Conservation (phyloP, 2,113 vertebrate species). For the Poecile atricapillus region DNA sequence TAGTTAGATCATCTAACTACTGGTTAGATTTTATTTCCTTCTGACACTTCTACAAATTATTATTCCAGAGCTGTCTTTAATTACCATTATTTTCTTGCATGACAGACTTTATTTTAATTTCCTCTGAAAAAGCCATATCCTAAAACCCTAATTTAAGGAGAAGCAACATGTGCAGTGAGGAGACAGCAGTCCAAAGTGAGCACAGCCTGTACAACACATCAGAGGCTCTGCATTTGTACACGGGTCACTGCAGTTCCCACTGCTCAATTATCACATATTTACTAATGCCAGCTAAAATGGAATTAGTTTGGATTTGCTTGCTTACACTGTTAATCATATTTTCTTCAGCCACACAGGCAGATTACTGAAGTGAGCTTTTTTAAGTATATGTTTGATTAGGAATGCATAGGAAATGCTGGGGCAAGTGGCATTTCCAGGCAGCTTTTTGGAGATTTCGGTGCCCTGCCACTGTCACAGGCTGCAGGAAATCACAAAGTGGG, state of each 20-base stretch:
- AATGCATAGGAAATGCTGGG: not conserved
- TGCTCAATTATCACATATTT: not conserved
- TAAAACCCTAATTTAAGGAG: not conserved
- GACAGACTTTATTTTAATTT: not conserved
- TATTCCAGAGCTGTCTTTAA: not conserved
- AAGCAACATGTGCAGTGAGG: not conserved
- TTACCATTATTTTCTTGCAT: not conserved
- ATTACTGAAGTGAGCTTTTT: not conserved
- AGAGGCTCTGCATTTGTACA: not conserved
- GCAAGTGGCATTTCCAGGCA: not conserved
- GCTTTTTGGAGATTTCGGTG: not conserved
- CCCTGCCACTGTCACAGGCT: not conserved
- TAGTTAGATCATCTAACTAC: not conserved
- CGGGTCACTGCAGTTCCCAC: not conserved
- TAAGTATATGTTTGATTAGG: not conserved
- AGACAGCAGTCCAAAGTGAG: not conserved
- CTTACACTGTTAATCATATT: not conserved
- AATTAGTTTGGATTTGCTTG: not conserved
- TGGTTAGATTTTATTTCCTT: not conserved
- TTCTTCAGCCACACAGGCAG: not conserved
- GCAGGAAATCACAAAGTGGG: not conserved
- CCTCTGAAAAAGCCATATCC: not conserved
- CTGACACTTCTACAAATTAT: not conserved
- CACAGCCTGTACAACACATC: not conserved
- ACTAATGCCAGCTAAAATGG: not conserved